Base-by-base conservation (phyloP, 2,888 invertebrate genomes). In the Prosapia bicincta region DNA sequence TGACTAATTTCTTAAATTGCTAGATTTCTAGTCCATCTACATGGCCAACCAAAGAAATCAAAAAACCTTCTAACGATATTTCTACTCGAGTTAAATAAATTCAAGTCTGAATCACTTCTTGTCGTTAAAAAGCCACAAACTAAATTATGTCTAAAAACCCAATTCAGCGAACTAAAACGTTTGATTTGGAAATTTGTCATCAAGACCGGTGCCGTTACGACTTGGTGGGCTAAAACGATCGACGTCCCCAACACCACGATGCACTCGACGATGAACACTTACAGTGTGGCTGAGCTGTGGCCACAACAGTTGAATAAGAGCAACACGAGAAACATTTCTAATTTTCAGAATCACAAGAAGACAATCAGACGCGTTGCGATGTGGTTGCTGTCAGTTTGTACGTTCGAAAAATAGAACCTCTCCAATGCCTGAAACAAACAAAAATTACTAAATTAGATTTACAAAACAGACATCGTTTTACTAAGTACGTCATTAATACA, bases 1-100 rank as follows among this genome's bases (percentile, higher is more conserved):
- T 30, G 26, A 76, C 13, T n/a, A 30, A 76, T n/a, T n/a, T n/a
- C n/a, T n/a, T n/a, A n/a, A n/a, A n/a, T 15, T 71, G 38, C 68
- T 72, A 72, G n/a, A n/a, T n/a, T n/a, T 74, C 78, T 78, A 78
- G 78, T 80, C 82, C 82, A 83, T 79, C 83, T 81, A 73, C 82
- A 81, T 15, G 84, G 84, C 83, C 85, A 85, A 74, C 83, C 83
- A 84, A 3, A 75, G 32, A 88, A 83, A 71, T 79, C 79, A 38
- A 78, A 78, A 71, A 77, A 79, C 75, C 78, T 78, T 26, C 30
- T n/a, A n/a, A n/a, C n/a, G n/a, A n/a, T 6, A 54, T 54, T 54
- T 54, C 54, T 54, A 54, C 54, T 54, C 3, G n/a, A 54, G 25
- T 77, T 77, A 28, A 78, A 78, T 28, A 78, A 75, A 54, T 79